phyloP scores from a whole-genome alignment of 2,113 vertebrate species.

The Salvelinus alpinus region DNA sequence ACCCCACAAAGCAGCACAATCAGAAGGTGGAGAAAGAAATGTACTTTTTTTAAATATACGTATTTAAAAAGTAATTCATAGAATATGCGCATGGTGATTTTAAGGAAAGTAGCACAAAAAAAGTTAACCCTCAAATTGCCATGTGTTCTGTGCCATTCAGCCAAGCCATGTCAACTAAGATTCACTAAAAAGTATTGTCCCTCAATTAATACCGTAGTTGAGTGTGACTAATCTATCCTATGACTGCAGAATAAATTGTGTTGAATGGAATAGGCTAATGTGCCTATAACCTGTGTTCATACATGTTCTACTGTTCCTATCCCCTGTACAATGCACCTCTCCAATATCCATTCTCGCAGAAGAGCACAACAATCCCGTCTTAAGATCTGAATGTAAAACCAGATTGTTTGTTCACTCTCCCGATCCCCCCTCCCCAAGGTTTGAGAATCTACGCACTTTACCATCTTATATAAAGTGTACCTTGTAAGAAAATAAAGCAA shows the following conservation, averaged over 20 bases:
- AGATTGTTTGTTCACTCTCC: constrained; percentile 17
- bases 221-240: constrained; percentile 5
- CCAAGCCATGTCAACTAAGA: not conserved
- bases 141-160: constrained; percentile 17
- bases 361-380: constrained; percentile 51
- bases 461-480: constrained; percentile 60
- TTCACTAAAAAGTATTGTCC: not conserved
- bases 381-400: constrained; percentile 61
- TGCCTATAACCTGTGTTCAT: constrained; percentile 35
- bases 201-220: not conserved
- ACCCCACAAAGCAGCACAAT: constrained; percentile 61
- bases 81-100: constrained; percentile 63
- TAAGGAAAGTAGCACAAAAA: constrained; percentile 61
- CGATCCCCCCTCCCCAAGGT: constrained; percentile 15
- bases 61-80: constrained; percentile 81
- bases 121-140: constrained; percentile 2
- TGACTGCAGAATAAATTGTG: not conserved
- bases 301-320: not conserved
- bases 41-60: constrained; percentile 69
- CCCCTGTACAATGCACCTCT: constrained; percentile 7
- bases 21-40: constrained; percentile 49
- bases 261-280: constrained; percentile 21
- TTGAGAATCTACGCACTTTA: constrained; percentile 70
- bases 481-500: constrained; percentile 59
- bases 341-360: not conserved